Base-by-base conservation (phyloP, 1,140 invertebrate species). In the Sitodiplosis mosellana region DNA sequence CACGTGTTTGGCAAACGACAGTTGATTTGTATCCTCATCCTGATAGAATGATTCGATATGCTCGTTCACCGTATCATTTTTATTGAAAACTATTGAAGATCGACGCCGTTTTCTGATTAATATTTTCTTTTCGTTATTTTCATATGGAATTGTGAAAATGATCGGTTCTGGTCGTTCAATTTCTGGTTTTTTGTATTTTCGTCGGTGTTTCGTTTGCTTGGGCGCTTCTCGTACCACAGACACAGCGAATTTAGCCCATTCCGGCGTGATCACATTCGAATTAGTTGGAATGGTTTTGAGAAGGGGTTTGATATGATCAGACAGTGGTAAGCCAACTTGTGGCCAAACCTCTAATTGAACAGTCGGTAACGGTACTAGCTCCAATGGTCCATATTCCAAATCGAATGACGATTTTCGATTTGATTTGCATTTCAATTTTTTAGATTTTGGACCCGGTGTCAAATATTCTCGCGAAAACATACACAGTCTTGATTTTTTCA, bases 201-300 rank as follows among this genome's bases (percentile, higher is more conserved):
- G 2, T 44, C 48, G 46, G 0, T 49, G 54, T 1, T 54, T 27
- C 10, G 3, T 27, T 27, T 27, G 27, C 27, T 27, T 47, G 43
- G 51, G 45, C 20, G 54, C 56, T 36, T 40, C 18, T 17, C 40
- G 27, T 43, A 64, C 33, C 20, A 59, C 61, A 12, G 61, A 63
- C 2, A 62, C 57, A 38, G 59, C 59, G n/a, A 64, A 64, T 48
- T 64, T 56, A 2, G 61, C 61, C 61, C 61, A 64, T 34, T 64
- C 61, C 10, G 59, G 53, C 0, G 61, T 56, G 8, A 64, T 64
- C 20, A 60, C 55, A 38, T 38, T 38, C 27, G 27, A 27, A 27
- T 27, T 27, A 6, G 11, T 34, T 61, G 53, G 48, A 60, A 58
- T 1, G 61, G 61, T 51, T 45, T 64, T 58, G 10, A 64, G 42